Evolutionary conservation across 2,888 invertebrate genomes (phyloP), one percentile per base, ranked within the genome.

Genomic region (Drosophila conformis): DNA sequence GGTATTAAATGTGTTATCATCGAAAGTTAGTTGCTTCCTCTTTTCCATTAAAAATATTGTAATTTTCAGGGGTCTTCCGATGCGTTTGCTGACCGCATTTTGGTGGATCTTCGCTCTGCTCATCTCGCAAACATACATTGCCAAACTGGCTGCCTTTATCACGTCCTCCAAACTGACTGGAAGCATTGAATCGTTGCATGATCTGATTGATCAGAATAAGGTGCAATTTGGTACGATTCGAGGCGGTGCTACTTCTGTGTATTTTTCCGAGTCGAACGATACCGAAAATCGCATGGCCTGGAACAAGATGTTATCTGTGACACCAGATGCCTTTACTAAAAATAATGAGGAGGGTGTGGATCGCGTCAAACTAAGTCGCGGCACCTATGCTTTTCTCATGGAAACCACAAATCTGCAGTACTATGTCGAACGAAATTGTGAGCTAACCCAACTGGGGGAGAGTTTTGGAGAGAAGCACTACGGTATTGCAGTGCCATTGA

Each of bases 361-460:
- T 59, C 94, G 97, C 27, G 98, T 99, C 0, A 92, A 95, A 42
- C 94, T 94, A 85, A 96, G 95, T 64, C 96, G 96, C 86, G 95
- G 96, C 15, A 95, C 94, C 76, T 99, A 98, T 92, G 99, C 98
- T 1, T 99, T 97, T 92, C 95, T 99, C 63, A 98, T 99, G 97
- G 99, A 99, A 94, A 98, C 98, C 27, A 96, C 98, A 0, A 96
- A 96, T 48, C 96, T 99, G 80, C 98, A 99, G 93, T 99, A 98
- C 93, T 96, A 95, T 82, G 96, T 95, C 73, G 96, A 97, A 92
- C 94, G 96, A 77, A 95, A 97, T 90, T 98, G 98, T 92, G 95
- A 96, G 59, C 94, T 98, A 63, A 96, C 94, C 70, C 96, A 96
- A 94, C 95, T 97, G 13, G 97, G 98, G 0, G 95, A 95, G 6